Evolutionary conservation across 2,797 vertebrate species (phyloP), one percentile per base, ranked within the genome.

Genomic region (Luscinia megarhynchos): DNA sequence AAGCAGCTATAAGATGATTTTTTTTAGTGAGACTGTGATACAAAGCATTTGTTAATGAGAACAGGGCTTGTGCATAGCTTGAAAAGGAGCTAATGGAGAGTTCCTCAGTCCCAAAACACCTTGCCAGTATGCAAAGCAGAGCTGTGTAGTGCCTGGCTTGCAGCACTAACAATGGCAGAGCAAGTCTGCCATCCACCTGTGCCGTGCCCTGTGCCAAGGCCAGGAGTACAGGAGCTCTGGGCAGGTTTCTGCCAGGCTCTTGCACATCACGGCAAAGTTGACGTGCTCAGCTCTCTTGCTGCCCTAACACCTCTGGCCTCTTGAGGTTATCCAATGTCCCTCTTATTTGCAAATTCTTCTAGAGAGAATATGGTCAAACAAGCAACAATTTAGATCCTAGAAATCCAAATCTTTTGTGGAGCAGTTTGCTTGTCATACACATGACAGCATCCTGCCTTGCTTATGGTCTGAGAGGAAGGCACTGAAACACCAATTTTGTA

Each of bases 171-270:
- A 6, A 3, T 20, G 23, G 26, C 38, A 73, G 62, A 40, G 20
- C 4, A 30, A 12, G 18, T 46, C 34, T 75, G 43, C 46, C 51
- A 34, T 2, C 10, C 10, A 8, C 23, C 36, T 15, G 2, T 24
- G 50, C 50, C 0, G 0, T 59, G 43, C 10, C n/a, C n/a, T 3
- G 2, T 11, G 12, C 62, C 27, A 20, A 13, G 29, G 21, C 2
- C n/a, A 53, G 23, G 54, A 59, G 59, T 4, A 10, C 18, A 36
- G 12, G 59, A 57, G 63, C 59, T 46, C 59, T 12, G 55, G 30
- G 51, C 29, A 61, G 29, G 19, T 45, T 70, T 51, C 54, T 46
- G 30, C 27, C 48, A 48, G 57, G 8, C 4, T 0, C 32, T 70
- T 36, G 16, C 41, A 43, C 3, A 13, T 23, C 34, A 12, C 10